These are phyloP conservation scores for Celastrina argiolus DNA, from an alignment of 2,888 invertebrate genomes.

Conservation along the genomic window DNA sequence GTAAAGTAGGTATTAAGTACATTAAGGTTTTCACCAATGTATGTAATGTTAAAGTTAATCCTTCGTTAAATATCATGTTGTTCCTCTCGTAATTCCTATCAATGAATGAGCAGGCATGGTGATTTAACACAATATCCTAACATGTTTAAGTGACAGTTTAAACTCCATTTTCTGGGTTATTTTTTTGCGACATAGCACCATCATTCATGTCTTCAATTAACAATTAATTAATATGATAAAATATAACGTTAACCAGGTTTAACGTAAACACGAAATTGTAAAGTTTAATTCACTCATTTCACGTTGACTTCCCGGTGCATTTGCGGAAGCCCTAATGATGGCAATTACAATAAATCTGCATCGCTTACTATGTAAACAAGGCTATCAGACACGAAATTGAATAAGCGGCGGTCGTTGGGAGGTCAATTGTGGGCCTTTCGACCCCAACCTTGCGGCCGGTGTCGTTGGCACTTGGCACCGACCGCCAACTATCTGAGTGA, in stretches of 20 bases:
- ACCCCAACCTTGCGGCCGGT: constrained; percentile 57
- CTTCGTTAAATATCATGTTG: no score
- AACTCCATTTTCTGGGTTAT: no score
- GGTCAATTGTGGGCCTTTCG: constrained; percentile 52
- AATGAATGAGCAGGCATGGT: no score
- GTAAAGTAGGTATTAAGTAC: no score
- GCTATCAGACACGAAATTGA: constrained; percentile 29
- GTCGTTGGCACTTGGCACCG: constrained; percentile 58
- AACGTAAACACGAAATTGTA: neutral
- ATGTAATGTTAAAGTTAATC: no score
- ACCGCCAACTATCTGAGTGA: constrained; percentile 22
- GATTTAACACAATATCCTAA: no score
- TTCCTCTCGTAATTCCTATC: no score
- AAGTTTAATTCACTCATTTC: neutral
- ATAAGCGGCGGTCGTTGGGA: constrained; percentile 39
- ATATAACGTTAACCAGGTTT: neutral
- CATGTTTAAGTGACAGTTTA: no score
- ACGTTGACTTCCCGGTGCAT: neutral
- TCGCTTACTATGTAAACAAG: constrained; percentile 24
- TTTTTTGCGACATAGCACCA: no score
- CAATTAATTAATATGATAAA: no score
- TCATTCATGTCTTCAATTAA: no score
- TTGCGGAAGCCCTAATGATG: neutral
- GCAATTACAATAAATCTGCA: constrained; percentile 17
- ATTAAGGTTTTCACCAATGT: no score